Evolutionary conservation across 2,888 invertebrate species (phyloP), one percentile per base, ranked within the genome.

Genomic region (Macrosoma leucophasiata): DNA sequence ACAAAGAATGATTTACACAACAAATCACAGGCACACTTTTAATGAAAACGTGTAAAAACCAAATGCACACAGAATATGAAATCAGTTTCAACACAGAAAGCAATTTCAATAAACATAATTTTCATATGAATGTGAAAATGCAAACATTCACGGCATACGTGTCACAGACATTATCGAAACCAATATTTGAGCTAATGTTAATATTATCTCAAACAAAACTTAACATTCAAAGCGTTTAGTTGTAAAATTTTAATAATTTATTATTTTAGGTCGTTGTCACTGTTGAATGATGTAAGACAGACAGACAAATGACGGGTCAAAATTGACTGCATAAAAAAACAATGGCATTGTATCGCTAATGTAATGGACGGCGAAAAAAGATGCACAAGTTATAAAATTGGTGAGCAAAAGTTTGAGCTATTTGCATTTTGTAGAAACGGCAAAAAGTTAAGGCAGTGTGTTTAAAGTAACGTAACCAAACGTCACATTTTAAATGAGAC

Each of bases 231-330:
- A 59, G 42, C 48, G 48, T 52, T 44, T 37, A 43, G 45, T 40
- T 46, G 52, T 57, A 58, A 69, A 67, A 67, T 61, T 61, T 59
- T 48, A 62, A 71, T 68, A 71, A 71, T 66, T 72, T 71, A 77
- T 71, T 67, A 67, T 70, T 67, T 72, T 67, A 57, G 74, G 68
- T 74, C 78, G 56, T 71, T 79, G 79, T 77, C 78, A 52, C 70
- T 56, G 51, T 29, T 56, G 71, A 70, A 63, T 75, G 79, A 79
- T 72, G 75, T 75, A 76, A 77, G 74, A 51, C 58, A 50, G 62
- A 62, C 67, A 53, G 60, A 62, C 66, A 63, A 64, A 68, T 66
- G 70, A 63, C 65, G 61, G 61, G 56, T 55, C 68, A 58, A 55
- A 58, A 62, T 62, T 61, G 52, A 50, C 42, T 51, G 51, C 46